phyloP scores from a whole-genome alignment of 2,888 invertebrate genomes.

The Zeuzera pyrina region DNA sequence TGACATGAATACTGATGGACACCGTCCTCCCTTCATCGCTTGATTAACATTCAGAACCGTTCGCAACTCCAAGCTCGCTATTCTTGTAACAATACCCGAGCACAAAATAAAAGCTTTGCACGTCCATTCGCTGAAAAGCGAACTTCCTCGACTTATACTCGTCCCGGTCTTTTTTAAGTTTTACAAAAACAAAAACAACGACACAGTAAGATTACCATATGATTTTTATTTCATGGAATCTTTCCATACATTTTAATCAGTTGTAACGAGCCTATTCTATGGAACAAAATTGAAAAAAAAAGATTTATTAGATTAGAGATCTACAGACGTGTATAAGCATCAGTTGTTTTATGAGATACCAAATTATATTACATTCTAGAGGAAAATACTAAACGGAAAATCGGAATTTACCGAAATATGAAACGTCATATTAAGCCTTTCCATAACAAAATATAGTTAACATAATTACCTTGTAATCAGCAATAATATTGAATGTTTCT shows the following conservation, averaged over 20 bases:
- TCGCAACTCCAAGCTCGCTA: constrained; percentile 47
- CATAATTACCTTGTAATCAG: too few relatives aligned
- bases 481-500: too few relatives aligned
- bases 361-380: constrained; percentile 2
- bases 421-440: too few relatives aligned
- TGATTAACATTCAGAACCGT: constrained; percentile 63
- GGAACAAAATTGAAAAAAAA: too few relatives aligned
- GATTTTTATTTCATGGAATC: too few relatives aligned
- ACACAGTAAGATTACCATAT: too few relatives aligned
- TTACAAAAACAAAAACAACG: constrained; percentile 32
- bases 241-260: too few relatives aligned
- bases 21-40: constrained; percentile 43
- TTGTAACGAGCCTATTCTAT: too few relatives aligned
- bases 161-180: constrained; percentile 35
- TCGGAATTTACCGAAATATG: neutral
- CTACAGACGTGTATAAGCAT: too few relatives aligned
- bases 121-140: constrained; percentile 57
- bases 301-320: too few relatives aligned
- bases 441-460: too few relatives aligned
- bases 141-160: constrained; percentile 38
- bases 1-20: constrained; percentile 62
- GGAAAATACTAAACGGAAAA: neutral
- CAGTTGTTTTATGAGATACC: constrained; percentile 21
- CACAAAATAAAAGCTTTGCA: constrained; percentile 65
- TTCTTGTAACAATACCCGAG: constrained; percentile 58